Conservation (phyloP, 2,888 invertebrate genomes). For the Monoplex corrugatus region DNA sequence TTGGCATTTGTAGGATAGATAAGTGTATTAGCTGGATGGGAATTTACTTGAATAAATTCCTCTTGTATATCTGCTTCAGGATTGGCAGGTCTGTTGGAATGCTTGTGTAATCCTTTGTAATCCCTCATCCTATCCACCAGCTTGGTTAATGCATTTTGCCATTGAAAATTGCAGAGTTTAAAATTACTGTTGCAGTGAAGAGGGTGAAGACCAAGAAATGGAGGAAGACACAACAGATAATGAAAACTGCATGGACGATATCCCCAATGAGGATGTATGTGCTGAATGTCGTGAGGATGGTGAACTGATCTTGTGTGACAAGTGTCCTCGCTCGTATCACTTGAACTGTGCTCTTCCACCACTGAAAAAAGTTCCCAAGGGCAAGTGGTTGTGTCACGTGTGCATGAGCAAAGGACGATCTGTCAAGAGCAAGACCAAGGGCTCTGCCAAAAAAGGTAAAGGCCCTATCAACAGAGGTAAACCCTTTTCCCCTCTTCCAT, state of each 20-base stretch:
- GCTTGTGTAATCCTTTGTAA: too few relatives aligned
- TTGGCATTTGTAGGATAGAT: too few relatives aligned
- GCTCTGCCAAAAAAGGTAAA: conserved; percentile 40
- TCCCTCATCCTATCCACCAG: too few relatives aligned
- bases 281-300: conserved; percentile 72
- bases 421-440: conserved; percentile 59
- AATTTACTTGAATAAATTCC: too few relatives aligned
- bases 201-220: conserved; percentile 54
- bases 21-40: too few relatives aligned
- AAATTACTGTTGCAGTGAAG: conserved; percentile 50
- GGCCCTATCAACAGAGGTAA: too few relatives aligned
- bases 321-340: conserved; percentile 74
- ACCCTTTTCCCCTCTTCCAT: too few relatives aligned
- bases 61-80: too few relatives aligned
- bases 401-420: conserved; percentile 68
- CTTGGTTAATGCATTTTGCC: too few relatives aligned
- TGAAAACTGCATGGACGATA: conserved; percentile 63
- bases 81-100: too few relatives aligned
- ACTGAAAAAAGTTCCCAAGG: conserved; percentile 73
- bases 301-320: conserved; percentile 74
- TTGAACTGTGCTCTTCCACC: conserved; percentile 72
- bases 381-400: conserved; percentile 75
- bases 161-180: not conserved
- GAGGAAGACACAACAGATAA: conserved; percentile 57
- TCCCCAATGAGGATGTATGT: conserved; percentile 64